These are phyloP conservation scores for Sarcophaga caerulescens DNA, from an alignment of 2,888 invertebrate genomes.

Conservation along the genomic window DNA sequence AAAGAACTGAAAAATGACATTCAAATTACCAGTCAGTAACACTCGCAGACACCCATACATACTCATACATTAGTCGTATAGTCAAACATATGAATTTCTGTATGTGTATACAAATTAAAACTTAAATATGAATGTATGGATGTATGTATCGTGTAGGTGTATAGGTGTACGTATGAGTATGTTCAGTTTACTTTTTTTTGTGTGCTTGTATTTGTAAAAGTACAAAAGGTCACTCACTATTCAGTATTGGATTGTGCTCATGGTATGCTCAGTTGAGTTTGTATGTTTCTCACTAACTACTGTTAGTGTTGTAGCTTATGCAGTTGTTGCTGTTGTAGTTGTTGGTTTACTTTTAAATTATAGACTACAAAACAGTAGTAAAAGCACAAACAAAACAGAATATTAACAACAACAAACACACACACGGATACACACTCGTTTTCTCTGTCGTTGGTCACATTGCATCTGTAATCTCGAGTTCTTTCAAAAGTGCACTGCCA, in stretches of 20 bases:
- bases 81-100: background rate
- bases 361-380: conserved; percentile 18
- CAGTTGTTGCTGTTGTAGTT: background rate
- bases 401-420: background rate
- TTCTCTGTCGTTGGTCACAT: conserved; percentile 3
- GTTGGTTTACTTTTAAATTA: conserved; percentile 37
- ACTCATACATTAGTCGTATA: background rate
- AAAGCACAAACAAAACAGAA: background rate
- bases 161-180: background rate
- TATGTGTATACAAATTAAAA: conserved; percentile 33
- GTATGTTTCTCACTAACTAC: background rate
- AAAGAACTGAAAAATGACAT: conserved; percentile 44
- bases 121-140: background rate
- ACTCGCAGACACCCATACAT: background rate
- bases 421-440: background rate
- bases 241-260: conserved; percentile 31
- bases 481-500: background rate
- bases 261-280: conserved; percentile 31
- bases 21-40: conserved; percentile 53
- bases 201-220: background rate
- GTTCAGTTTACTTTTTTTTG: too few relatives aligned
- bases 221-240: conserved; percentile 33
- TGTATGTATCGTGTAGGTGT: background rate
- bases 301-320: too few relatives aligned
- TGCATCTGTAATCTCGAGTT: conserved; percentile 17